phyloP scores from a whole-genome alignment of 2,797 vertebrate species.

The Gymnopithys bicolor region DNA sequence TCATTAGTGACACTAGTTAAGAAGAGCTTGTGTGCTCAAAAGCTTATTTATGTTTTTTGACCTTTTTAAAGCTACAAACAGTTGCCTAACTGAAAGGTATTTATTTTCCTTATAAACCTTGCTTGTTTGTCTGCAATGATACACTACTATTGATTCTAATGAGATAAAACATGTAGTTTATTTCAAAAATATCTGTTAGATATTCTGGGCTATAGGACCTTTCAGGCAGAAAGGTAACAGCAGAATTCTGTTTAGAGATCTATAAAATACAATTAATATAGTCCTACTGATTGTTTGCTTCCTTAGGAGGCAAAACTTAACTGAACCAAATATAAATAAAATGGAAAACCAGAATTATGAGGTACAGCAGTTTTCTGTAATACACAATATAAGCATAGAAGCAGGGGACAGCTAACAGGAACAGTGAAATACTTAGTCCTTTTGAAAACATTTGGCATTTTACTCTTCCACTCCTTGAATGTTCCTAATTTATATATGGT shows the following conservation, averaged over 20 bases:
- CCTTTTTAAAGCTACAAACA: background rate
- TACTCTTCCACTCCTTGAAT: background rate
- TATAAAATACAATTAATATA: background rate
- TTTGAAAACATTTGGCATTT: background rate
- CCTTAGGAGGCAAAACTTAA: background rate
- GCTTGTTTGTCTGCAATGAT: background rate
- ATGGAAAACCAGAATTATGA: background rate
- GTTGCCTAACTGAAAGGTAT: background rate
- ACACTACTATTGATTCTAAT: background rate
- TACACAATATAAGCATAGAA: background rate
- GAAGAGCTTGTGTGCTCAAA: background rate
- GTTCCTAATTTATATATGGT: accelerated
- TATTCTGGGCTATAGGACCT: background rate
- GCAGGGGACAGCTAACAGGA: background rate
- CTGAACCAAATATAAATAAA: background rate
- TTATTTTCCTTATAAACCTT: background rate
- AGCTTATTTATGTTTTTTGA: background rate
- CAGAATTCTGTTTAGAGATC: background rate
- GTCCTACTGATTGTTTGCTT: background rate
- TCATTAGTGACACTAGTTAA: background rate
- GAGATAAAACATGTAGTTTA: background rate
- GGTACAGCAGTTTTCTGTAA: background rate
- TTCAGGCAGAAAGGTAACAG: background rate
- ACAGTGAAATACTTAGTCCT: background rate
- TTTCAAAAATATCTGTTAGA: background rate